Conservation (phyloP, 1,140 invertebrate genomes). For the Drosophila kohkoa region DNA sequence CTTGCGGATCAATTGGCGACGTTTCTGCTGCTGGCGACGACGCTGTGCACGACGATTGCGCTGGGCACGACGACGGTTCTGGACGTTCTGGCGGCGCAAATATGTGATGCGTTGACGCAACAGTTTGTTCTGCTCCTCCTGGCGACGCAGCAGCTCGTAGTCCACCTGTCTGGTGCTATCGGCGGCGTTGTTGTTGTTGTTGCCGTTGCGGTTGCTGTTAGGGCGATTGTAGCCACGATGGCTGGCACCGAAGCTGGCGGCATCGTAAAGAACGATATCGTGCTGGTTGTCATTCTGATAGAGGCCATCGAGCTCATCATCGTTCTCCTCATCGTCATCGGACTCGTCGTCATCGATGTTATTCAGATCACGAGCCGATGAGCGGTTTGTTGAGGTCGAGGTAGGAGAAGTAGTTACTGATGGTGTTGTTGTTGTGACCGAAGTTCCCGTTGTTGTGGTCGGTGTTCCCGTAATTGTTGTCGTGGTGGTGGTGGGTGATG, state of each 20-base stretch:
- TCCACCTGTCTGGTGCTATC: conserved; percentile 23
- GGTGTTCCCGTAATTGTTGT: background rate
- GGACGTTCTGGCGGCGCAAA: conserved; percentile 4
- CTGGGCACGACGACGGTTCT: conserved; percentile 8
- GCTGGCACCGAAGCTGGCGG: background rate
- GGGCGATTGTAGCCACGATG: conserved; percentile 2
- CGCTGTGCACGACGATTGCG: background rate
- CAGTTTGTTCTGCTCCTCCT: conserved; percentile 49
- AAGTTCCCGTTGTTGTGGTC: background rate
- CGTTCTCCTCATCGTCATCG: conserved; percentile 8
- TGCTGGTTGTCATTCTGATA: conserved; percentile 11
- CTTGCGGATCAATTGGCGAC: conserved; percentile 10
- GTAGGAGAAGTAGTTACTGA: background rate
- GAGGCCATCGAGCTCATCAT: conserved; percentile 9
- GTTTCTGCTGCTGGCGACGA: background rate
- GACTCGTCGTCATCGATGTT: conserved; percentile 16
- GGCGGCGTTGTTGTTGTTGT: background rate
- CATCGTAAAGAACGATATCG: background rate
- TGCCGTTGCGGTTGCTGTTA: background rate
- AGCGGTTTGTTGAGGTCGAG: background rate
- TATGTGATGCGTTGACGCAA: conserved; percentile 24
- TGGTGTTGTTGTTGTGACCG: background rate
- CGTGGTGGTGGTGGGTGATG: background rate
- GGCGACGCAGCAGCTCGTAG: conserved; percentile 56
- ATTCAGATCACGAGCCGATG: background rate